These are phyloP conservation scores for Arge pagana DNA, from an alignment of 2,888 invertebrate genomes.

Conservation along the genomic window DNA sequence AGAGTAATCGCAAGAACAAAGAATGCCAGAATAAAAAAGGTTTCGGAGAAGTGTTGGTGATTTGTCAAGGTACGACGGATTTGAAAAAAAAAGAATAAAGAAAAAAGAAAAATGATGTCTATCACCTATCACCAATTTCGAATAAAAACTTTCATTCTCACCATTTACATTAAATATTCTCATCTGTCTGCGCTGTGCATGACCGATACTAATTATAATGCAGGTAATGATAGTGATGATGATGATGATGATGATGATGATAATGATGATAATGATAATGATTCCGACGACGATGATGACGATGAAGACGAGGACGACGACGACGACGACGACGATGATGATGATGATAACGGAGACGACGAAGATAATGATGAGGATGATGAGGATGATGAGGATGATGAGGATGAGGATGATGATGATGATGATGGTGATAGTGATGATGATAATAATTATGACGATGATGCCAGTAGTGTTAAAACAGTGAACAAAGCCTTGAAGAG, in stretches of 20 bases:
- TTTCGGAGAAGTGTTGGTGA: no score
- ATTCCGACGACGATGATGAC: constrained; percentile 50
- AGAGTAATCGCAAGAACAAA: no score
- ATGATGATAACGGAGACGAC: constrained; percentile 52
- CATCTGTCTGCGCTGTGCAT: constrained; percentile 32
- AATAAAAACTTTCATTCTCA: no score
- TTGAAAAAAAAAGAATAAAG: neutral
- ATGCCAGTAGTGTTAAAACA: constrained; percentile 38
- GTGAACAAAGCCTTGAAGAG: constrained; percentile 40
- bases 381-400: constrained; percentile 57
- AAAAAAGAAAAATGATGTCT: neutral
- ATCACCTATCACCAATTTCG: no score
- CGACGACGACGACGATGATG: constrained; percentile 51
- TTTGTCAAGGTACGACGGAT: neutral
- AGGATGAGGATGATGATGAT: constrained; percentile 56
- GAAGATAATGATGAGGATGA: constrained; percentile 53
- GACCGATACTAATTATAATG: constrained; percentile 48
- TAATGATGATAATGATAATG: constrained; percentile 53
- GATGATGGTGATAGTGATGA: constrained; percentile 61
- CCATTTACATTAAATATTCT: no score
- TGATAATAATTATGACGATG: constrained; percentile 62
- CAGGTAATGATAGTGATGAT: constrained; percentile 50
- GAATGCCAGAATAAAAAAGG: no score
- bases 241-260: constrained; percentile 52
- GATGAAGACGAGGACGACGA: constrained; percentile 45